Evolutionary conservation across 1,140 invertebrate species (phyloP).

Genomic region (Drosophila pallidifrons): DNA sequence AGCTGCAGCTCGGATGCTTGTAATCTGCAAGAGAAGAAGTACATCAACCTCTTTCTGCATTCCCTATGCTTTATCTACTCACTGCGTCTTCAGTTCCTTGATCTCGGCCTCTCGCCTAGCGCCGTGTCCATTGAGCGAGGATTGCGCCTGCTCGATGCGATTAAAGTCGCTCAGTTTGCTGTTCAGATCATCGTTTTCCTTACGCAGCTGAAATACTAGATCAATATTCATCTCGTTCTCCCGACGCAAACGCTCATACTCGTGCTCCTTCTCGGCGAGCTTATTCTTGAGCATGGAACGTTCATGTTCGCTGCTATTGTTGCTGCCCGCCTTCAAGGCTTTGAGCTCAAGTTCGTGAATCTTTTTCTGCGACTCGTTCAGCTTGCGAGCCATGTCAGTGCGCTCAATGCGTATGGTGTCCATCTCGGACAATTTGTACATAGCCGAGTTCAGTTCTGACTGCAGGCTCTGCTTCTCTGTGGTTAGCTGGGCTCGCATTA

Average conservation of each 20-base stretch:
- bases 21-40: constrained; percentile 86
- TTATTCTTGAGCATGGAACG: constrained; percentile 88
- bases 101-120: constrained; percentile 91
- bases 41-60: no score
- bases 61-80: constrained; percentile 23
- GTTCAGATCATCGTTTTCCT: constrained; percentile 92
- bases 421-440: constrained; percentile 69
- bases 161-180: constrained; percentile 94
- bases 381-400: constrained; percentile 87
- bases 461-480: constrained; percentile 91
- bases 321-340: constrained; percentile 82
- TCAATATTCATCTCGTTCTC: constrained; percentile 90
- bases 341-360: constrained; percentile 84
- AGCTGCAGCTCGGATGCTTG: constrained; percentile 92
- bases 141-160: constrained; percentile 92
- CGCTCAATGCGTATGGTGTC: constrained; percentile 75
- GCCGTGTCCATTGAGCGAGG: constrained; percentile 91
- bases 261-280: constrained; percentile 90
- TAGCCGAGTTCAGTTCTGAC: constrained; percentile 71
- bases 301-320: constrained; percentile 88
- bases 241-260: constrained; percentile 90
- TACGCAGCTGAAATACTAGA: constrained; percentile 89
- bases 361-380: constrained; percentile 89
- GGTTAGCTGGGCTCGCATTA: constrained; percentile 91
- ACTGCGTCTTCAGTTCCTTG: constrained; percentile 89